Base-by-base conservation (phyloP, 2,888 invertebrate genomes). In the Geotrupes spiniger region DNA sequence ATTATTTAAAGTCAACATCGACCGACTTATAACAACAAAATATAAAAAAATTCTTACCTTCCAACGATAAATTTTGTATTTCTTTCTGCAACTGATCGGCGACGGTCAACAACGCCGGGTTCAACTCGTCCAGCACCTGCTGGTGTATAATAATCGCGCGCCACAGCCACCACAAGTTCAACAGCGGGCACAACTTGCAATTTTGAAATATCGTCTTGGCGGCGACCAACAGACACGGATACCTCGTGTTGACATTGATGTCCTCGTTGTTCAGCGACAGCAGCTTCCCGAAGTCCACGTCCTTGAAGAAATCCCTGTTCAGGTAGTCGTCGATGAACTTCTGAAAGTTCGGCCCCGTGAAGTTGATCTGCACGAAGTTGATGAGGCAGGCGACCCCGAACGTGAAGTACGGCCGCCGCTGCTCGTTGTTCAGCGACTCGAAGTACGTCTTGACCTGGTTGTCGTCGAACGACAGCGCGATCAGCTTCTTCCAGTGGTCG, bases 321-420 rank as follows among this genome's bases (percentile, higher is more conserved):
- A 79, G 64, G 58, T 76, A 76, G 26, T 75, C 63, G 9, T 70
- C 65, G 37, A 77, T 61, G 36, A 70, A 63, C 1, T 76, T 63
- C 26, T 74, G 68, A 17, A 78, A 65, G 33, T 76, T 71, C 2
- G 90, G 89, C 0, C 92, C 88, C 40, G 85, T 85, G 81, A 90
- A 93, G 72, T 94, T 94, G 42, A 78, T 78, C 68, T 91, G 87
- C 43, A 89, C 79, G 72, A 92, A 94, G 16, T 79, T 77, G 40
- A 87, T 75, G 17, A 90, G 73, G 56, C 84, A 78, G 27, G 84
- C 78, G 11, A 89, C 76, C 1, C 83, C 87, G 42, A 81, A 69
- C 41, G 75, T 63, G 37, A 72, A 66, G 48, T 65, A 64, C 11
- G 60, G 65, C 9, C 84, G 66, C 55, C 83, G 69, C 48, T 76